Percentiles rank a stretch among this genome's conserved stretches.
These are phyloP conservation scores for Peribatodes rhomboidaria DNA, from an alignment of 2,888 invertebrate genomes.

Conservation along the genomic window DNA sequence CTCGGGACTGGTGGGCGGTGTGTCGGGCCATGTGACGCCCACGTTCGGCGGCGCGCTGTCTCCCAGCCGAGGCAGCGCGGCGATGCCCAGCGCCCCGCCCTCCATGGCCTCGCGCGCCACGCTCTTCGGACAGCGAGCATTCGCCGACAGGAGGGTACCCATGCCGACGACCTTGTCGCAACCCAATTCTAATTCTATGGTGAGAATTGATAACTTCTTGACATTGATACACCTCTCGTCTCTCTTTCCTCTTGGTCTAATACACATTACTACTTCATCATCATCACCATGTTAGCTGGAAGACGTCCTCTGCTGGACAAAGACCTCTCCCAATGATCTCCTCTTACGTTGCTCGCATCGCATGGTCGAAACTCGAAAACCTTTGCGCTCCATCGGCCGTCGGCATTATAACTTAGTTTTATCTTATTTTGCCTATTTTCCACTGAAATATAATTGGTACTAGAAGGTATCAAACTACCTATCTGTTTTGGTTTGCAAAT, in stretches of 20 bases:
- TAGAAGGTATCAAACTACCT: constrained; percentile 15
- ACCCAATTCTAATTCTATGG: constrained; percentile 84
- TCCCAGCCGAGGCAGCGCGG: constrained; percentile 76
- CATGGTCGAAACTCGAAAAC: too few species aligned
- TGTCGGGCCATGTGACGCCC: constrained; percentile 85
- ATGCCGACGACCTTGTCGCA: constrained; percentile 87
- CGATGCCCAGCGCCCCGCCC: constrained; percentile 84
- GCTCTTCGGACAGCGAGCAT: constrained; percentile 93
- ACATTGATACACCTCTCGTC: background rate
- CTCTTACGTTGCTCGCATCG: too few species aligned
- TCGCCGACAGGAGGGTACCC: constrained; percentile 91
- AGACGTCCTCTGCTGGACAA: too few species aligned
- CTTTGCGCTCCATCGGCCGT: too few species aligned
- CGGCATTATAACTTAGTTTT: too few species aligned
- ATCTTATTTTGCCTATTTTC: background rate
- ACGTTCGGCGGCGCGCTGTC: constrained; percentile 82
- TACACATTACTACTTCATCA: too few species aligned
- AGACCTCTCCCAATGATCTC: too few species aligned
- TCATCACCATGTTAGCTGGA: background rate
- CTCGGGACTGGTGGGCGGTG: constrained; percentile 92
- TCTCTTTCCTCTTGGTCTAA: too few species aligned
- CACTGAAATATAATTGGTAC: constrained; percentile 10
- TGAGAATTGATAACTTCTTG: constrained; percentile 53
- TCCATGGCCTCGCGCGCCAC: constrained; percentile 87
- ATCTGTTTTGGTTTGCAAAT: constrained; percentile 48